Base-by-base conservation (phyloP, 2,888 invertebrate genomes). In the Eledona agricola region DNA sequence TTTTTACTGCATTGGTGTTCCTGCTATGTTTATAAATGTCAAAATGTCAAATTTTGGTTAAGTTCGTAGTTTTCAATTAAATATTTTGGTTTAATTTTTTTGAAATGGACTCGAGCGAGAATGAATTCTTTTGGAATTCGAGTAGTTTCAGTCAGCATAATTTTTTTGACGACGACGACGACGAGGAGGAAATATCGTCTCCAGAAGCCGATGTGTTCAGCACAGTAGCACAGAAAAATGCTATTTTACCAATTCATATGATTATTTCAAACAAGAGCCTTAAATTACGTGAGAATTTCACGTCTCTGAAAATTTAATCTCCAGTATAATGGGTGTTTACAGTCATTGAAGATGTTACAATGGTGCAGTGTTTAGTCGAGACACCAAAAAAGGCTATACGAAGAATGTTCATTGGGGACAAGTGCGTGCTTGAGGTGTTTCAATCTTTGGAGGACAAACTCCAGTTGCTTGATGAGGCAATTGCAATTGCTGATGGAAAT, bases 401-500 rank as follows among this genome's bases (percentile, higher is more conserved):
- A 59, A 78, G 77, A 66, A 80, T 83, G 67, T 71, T 81, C 45
- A 66, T 79, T 15, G 80, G 81, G 0, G 75, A 79, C 32, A 77
- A 79, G 3, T 80, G 77, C 62, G 74, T 79, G 1, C 67, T 83
- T 26, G 80, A 81, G 64, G 69, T 58, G 23, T 75, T 70, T 60
- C 65, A 67, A 57, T 66, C 59, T 23, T 66, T 91, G 74, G 77
- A 81, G 70, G 85, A 85, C 60, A 93, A 93, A 75, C 83, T 84
- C 20, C 79, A 83, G 51, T 71, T 93, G 6, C 70, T 93, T 4
- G 88, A 90, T 66, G 84, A 84, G 51, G 86, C 90, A 0, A 76
- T 91, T 16, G 78, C 80, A 15, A 81, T 84, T 37, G 88, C 87
- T 3, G 88, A 90, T 75, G 93, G 92, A 12, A 89, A 91, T 80